Evolutionary conservation across 2,888 invertebrate species (phyloP).

Genomic region (Stegana nigrithorax): DNA sequence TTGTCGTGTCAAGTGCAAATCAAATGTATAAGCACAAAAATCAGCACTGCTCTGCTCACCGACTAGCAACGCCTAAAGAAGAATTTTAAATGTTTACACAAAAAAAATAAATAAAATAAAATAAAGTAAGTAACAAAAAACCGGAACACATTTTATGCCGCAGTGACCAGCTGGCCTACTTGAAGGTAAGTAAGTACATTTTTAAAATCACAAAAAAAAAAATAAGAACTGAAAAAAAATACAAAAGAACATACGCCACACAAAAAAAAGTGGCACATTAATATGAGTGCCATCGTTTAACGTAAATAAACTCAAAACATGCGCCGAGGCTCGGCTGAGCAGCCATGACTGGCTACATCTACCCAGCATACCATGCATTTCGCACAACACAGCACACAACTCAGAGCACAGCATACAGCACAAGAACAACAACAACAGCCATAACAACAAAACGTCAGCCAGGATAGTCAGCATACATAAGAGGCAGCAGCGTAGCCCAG

Average conservation of each 20-base stretch:
- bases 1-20: constrained; percentile 53
- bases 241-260: background rate
- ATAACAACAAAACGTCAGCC: no score
- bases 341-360: background rate
- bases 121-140: background rate
- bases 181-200: background rate
- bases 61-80: no score
- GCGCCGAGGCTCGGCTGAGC: background rate
- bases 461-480: background rate
- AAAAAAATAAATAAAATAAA: background rate
- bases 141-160: constrained; percentile 1
- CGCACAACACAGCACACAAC: background rate
- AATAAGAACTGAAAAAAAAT: background rate
- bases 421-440: background rate
- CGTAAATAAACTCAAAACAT: background rate
- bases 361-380: background rate
- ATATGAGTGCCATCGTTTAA: constrained; percentile 6
- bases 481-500: no score
- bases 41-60: no score
- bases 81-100: no score
- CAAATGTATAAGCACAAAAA: constrained; percentile 41
- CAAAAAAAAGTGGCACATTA: constrained; percentile 2
- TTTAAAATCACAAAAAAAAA: background rate
- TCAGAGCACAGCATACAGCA: background rate
- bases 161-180: constrained; percentile 13